These are phyloP conservation scores for Maylandia zebra DNA, from an alignment of 2,113 vertebrate genomes.

Conservation along the genomic window DNA sequence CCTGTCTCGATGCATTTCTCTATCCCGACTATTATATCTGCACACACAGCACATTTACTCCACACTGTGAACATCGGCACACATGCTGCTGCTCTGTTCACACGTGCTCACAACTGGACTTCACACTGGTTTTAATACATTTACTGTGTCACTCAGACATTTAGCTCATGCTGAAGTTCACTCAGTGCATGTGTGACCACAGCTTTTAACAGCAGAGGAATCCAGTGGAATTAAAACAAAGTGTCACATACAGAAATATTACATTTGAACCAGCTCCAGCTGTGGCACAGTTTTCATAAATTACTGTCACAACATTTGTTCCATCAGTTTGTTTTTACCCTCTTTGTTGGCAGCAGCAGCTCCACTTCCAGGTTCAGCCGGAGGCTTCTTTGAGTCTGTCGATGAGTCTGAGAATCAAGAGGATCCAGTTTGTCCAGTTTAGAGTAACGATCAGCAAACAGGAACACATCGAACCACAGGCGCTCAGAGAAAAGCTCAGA, in stretches of 20 bases:
- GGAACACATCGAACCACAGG: not conserved
- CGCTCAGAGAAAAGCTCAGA: not conserved
- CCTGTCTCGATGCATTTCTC: accelerated
- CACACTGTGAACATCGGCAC: accelerated
- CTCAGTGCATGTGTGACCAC: not conserved
- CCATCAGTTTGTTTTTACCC: not conserved
- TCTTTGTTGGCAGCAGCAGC: not conserved
- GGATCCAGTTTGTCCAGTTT: not conserved
- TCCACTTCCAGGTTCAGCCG: not conserved
- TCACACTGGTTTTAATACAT: accelerated
- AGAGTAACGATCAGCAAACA: not conserved
- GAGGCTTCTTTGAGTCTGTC: not conserved
- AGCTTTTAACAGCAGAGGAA: not conserved
- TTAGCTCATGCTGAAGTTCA: accelerated
- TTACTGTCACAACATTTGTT: not conserved
- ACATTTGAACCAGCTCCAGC: accelerated
- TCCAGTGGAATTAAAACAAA: not conserved
- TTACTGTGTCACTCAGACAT: accelerated
- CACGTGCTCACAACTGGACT: not conserved
- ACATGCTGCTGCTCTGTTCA: not conserved
- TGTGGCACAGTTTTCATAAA: accelerated
- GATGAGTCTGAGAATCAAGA: not conserved
- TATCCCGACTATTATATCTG: accelerated
- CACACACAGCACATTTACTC: accelerated
- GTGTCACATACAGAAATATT: accelerated